These are phyloP conservation scores for Agonopterix arenella DNA, from an alignment of 2,888 invertebrate genomes.

Conservation along the genomic window DNA sequence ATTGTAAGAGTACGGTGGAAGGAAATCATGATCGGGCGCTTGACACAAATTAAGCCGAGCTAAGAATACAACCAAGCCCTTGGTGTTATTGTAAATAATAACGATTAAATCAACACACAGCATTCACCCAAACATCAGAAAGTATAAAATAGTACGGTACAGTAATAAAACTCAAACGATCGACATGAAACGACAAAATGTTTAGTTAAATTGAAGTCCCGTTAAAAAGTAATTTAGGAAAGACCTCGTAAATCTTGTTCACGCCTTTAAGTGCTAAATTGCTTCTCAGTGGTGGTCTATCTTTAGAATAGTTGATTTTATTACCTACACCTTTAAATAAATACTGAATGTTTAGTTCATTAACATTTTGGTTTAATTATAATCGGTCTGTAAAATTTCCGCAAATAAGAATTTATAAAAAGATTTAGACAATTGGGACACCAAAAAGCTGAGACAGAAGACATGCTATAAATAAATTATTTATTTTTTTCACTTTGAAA, in stretches of 20 bases:
- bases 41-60: background rate
- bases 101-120: background rate
- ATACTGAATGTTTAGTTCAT: too few relatives aligned
- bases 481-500: too few relatives aligned
- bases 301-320: slow-evolving; percentile 13
- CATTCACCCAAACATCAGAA: background rate
- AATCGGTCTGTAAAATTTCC: too few relatives aligned
- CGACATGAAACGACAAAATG: slow-evolving; percentile 33
- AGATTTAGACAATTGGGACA: too few relatives aligned
- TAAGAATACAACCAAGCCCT: background rate
- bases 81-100: background rate
- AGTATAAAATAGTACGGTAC: slow-evolving; percentile 18
- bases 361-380: too few relatives aligned
- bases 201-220: slow-evolving; percentile 26
- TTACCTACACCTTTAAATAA: background rate
- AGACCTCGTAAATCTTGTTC: slow-evolving; percentile 13
- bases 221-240: too few relatives aligned
- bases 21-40: too few relatives aligned
- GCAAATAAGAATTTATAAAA: too few relatives aligned
- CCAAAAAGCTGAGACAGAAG: too few relatives aligned
- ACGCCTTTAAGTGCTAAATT: slow-evolving; percentile 17
- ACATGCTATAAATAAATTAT: too few relatives aligned
- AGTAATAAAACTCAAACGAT: slow-evolving; percentile 34
- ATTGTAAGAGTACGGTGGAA: too few relatives aligned
- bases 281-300: slow-evolving; percentile 23